Base-by-base conservation (phyloP, 2,888 invertebrate genomes). In the Cephus nigrinus region DNA sequence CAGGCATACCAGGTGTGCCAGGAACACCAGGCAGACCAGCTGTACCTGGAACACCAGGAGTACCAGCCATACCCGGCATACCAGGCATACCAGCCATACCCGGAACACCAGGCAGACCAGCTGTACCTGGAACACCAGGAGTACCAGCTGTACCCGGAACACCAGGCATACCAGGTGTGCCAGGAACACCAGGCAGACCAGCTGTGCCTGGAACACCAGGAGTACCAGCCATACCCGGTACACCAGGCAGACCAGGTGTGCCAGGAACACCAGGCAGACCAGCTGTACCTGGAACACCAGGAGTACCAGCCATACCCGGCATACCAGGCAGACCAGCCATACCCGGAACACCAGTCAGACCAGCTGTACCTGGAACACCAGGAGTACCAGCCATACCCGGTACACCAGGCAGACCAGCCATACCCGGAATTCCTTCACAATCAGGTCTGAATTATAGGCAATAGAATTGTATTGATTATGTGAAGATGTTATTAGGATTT, bases 381-480 rank as follows among this genome's bases (percentile, higher is more conserved):
- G 83, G 82, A n/a, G 33, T 40, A 23, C 81, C 77, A n/a, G 83
- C 75, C 78, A 68, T 12, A 71, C 82, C 83, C 32, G 82, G 84
- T 23, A 74, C 69, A 33, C 84, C 85, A 11, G 79, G 83, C 69
- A 69, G 11, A 35, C 78, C 76, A 34, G 35, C 36, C 33, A 68
- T 73, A 76, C 92, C 93, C 15, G 87, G 91, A 33, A 93, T 92
- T 78, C 92, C 93, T 36, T 36, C 36, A 36, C 36, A 36, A 36
- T 12, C 36, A 36, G 36, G 36, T 36, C 36, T 36, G 36, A 36
- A 4, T 12, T 36, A 36, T 12, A 12, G 0, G 12, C 12, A 36
- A 36, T 36, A 4, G 12, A 36, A 12, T 36, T 12, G 12, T 4
- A 12, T 12, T 4, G 12, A 36, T 36, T 36, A 12, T 12, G 4